These are phyloP conservation scores for Aptenodytes forsteri DNA, from an alignment of 2,113 vertebrate genomes.

Conservation along the genomic window DNA sequence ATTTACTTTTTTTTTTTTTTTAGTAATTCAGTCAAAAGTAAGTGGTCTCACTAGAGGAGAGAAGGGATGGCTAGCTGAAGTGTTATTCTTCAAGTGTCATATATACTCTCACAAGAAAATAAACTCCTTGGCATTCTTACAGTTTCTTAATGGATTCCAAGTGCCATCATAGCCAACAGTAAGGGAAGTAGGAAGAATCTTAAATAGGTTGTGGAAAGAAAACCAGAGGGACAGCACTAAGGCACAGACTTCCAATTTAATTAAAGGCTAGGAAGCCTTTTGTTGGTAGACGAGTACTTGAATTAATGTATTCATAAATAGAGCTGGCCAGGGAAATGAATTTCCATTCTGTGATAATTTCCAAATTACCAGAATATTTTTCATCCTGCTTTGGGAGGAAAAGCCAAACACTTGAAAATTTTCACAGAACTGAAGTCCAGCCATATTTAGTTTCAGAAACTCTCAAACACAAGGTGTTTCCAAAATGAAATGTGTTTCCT, in stretches of 20 bases:
- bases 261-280: background rate
- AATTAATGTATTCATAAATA: conserved; percentile 18
- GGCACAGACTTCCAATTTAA: background rate
- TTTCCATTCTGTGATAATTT: conserved; percentile 59
- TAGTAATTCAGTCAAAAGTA: background rate
- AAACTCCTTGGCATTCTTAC: background rate
- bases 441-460: conserved; percentile 44
- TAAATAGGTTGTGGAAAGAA: background rate
- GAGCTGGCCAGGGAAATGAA: background rate
- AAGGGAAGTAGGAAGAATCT: background rate
- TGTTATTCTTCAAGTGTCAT: background rate
- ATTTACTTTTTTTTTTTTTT: background rate
- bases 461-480: conserved; percentile 33
- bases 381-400: background rate
- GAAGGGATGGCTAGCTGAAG: background rate
- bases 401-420: conserved; percentile 40
- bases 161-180: background rate
- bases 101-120: background rate
- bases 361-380: conserved; percentile 45
- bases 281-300: background rate
- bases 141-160: background rate
- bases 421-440: conserved; percentile 18
- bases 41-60: background rate
- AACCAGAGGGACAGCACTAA: background rate
- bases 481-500: conserved; percentile 23